These are phyloP conservation scores for Drosophila murphyi DNA, from an alignment of 1,140 invertebrate genomes.

Conservation along the genomic window DNA sequence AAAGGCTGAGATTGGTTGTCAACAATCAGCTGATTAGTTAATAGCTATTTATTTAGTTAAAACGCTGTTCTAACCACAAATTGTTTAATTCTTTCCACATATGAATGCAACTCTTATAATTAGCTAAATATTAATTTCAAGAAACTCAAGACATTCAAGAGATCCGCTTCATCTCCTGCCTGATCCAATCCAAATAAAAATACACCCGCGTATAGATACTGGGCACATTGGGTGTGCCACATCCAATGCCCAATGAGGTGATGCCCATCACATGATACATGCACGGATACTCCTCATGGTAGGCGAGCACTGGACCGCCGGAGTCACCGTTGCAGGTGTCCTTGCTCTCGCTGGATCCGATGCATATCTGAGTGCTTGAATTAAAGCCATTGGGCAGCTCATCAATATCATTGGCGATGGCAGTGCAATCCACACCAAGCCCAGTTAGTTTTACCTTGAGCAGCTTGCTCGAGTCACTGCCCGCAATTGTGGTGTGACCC, in stretches of 20 bases:
- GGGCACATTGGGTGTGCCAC: constrained; percentile 61
- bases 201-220: constrained; percentile 72
- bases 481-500: constrained; percentile 42
- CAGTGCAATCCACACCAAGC: constrained; percentile 61
- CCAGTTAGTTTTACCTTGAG: constrained; percentile 85
- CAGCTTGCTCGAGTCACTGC: constrained; percentile 63
- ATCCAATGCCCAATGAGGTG: constrained; percentile 61
- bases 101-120: background rate
- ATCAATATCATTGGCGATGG: constrained; percentile 24
- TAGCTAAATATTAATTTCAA: background rate
- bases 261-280: constrained; percentile 76
- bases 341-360: constrained; percentile 86
- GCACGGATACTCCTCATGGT: constrained; percentile 57
- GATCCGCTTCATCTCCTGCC: constrained; percentile 42
- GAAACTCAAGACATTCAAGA: constrained; percentile 3
- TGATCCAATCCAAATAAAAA: constrained; percentile 74
- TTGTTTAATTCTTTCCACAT: background rate
- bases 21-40: constrained; percentile 18
- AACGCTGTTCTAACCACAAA: constrained; percentile 9
- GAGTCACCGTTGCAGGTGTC: constrained; percentile 85
- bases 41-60: background rate
- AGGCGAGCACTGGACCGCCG: constrained; percentile 70
- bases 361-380: constrained; percentile 87
- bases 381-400: constrained; percentile 85
- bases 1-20: background rate